Percentiles rank a stretch among this genome's conserved stretches.
Conservation (phyloP, 2,888 invertebrate genomes). For the Xestia ashworthii region DNA sequence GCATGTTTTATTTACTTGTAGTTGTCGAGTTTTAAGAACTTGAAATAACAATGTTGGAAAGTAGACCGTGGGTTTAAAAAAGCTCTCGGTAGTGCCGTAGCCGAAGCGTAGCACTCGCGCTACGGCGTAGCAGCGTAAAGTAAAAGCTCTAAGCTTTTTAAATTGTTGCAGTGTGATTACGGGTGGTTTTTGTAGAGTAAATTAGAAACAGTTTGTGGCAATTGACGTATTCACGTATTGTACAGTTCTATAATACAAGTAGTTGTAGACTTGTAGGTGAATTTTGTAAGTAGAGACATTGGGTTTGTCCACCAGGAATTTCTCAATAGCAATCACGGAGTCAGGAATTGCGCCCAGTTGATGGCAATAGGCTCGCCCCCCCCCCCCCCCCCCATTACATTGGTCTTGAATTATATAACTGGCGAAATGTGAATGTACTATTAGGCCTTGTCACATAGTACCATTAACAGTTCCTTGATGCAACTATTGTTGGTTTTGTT, state of each 20-base stretch:
- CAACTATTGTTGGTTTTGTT: too few relatives aligned
- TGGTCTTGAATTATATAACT: too few relatives aligned
- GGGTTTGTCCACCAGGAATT: too few relatives aligned
- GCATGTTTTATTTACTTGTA: background rate
- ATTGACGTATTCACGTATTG: background rate
- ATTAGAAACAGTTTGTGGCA: background rate
- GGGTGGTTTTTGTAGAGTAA: background rate
- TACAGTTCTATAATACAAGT: background rate
- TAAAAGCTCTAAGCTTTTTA: constrained; percentile 1
- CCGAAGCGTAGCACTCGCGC: constrained; percentile 4
- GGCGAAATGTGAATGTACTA: too few relatives aligned
- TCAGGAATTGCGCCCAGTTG: too few relatives aligned
- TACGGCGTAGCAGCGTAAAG: constrained; percentile 23
- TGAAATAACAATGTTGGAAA: background rate
- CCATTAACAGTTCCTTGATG: too few relatives aligned
- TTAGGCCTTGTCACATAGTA: too few relatives aligned
- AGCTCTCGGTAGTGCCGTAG: background rate
- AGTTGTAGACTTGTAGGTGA: background rate
- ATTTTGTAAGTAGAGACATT: too few relatives aligned
- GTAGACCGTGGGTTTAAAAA: background rate
- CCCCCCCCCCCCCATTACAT: too few relatives aligned
- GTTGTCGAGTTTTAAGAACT: background rate
- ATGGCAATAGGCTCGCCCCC: too few relatives aligned
- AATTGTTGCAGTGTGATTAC: background rate
- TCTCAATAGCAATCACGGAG: too few relatives aligned